These are phyloP conservation scores for Myiothlypis coronata DNA, from an alignment of 2,797 vertebrate species.

Conservation along the genomic window DNA sequence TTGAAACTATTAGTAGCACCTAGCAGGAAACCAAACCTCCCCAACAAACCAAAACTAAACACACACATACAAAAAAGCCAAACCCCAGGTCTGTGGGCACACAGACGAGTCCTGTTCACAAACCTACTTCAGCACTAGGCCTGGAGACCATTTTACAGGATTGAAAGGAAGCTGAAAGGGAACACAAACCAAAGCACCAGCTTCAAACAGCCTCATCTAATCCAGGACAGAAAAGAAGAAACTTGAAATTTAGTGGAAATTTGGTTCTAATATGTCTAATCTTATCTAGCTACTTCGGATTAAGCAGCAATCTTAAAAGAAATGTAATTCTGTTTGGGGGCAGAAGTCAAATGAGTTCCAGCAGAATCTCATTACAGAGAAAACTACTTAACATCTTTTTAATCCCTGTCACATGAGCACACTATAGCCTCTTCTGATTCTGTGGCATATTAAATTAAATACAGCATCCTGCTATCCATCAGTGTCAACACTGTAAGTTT, in stretches of 20 bases:
- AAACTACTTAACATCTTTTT: neutral
- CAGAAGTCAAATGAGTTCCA: neutral
- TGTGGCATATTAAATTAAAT: neutral
- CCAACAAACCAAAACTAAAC: neutral
- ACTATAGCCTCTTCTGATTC: neutral
- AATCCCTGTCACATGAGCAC: neutral
- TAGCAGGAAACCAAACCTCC: neutral
- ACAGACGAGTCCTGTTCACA: neutral
- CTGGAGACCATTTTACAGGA: neutral
- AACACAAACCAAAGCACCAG: neutral
- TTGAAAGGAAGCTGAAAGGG: accelerated
- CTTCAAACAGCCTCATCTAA: neutral
- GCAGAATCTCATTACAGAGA: neutral
- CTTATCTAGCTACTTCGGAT: neutral
- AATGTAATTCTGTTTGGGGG: neutral
- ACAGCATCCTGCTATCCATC: neutral
- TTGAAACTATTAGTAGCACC: neutral
- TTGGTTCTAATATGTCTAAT: neutral
- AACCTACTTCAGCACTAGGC: accelerated
- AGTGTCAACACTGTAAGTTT: accelerated
- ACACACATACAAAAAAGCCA: neutral
- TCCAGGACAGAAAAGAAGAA: neutral
- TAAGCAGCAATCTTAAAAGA: neutral
- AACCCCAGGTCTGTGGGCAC: neutral
- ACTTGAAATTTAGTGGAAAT: neutral